A percentile compares a stretch with the other conserved stretches of the same genome.
Conservation (phyloP, 35 echinoderm and acorn worm species). For the Apostichopus parvimensis region DNA sequence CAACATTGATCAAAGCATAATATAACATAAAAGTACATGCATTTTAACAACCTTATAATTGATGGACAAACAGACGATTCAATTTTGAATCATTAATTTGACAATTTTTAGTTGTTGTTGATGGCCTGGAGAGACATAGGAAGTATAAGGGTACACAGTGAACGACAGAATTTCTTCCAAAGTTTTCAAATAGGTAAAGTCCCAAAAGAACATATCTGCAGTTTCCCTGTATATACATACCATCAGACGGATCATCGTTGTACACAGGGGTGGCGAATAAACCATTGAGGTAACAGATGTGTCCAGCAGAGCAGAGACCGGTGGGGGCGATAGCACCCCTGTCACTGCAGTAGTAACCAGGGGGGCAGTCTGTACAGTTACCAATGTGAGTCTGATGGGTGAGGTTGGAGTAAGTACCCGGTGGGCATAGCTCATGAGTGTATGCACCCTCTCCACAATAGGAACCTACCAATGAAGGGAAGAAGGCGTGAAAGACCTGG, state of each 20-base stretch:
- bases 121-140: too few species aligned
- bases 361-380: conserved; percentile 91
- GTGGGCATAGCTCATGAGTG: conserved; percentile 76
- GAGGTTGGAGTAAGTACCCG: conserved; percentile 65
- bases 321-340: conserved; percentile 57
- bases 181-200: too few species aligned
- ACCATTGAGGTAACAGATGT: conserved; percentile 80
- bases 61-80: too few species aligned
- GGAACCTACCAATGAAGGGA: conserved; percentile 50
- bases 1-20: too few species aligned
- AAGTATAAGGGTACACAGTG: too few species aligned
- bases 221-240: conserved; percentile 24
- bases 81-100: too few species aligned
- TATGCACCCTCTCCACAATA: conserved; percentile 86
- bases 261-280: conserved; percentile 89
- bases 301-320: conserved; percentile 72
- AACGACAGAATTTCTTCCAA: too few species aligned
- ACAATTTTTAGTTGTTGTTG: too few species aligned
- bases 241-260: conserved; percentile 87
- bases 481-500: not conserved
- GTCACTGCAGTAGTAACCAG: conserved; percentile 84
- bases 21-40: too few species aligned
- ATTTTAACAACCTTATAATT: too few species aligned
- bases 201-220: too few species aligned
- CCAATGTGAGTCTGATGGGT: conserved; percentile 77